Conservation (phyloP, 2,797 vertebrate species). For the Remorina albescens region DNA sequence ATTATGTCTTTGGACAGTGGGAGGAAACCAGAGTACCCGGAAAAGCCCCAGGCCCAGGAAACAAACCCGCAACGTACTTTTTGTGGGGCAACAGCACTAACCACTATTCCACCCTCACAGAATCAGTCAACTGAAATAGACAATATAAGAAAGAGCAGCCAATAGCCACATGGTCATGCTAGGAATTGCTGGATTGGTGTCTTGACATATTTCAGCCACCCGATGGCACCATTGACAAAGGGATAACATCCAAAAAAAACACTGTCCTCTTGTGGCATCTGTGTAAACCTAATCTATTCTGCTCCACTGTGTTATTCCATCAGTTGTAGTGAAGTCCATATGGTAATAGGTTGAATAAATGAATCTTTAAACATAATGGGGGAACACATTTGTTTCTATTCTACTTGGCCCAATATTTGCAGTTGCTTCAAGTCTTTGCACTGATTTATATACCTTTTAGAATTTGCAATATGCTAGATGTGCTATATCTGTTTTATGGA, state of each 20-base stretch:
- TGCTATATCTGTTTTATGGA: neutral
- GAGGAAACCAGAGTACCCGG: too few relatives aligned
- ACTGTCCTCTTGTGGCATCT: neutral
- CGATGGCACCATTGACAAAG: constrained; percentile 31
- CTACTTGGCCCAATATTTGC: neutral
- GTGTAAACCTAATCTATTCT: neutral
- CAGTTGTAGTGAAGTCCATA: neutral
- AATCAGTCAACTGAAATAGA: constrained; percentile 30
- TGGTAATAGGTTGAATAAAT: neutral
- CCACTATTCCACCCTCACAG: too few relatives aligned
- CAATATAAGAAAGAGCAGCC: neutral
- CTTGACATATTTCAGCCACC: constrained; percentile 37
- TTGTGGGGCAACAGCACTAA: too few relatives aligned
- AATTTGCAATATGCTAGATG: neutral
- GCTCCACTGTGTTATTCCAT: neutral
- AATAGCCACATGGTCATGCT: neutral
- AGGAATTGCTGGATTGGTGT: neutral
- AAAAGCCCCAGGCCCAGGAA: too few relatives aligned
- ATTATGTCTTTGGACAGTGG: too few relatives aligned
- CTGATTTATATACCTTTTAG: neutral
- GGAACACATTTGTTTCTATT: neutral
- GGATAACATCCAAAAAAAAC: neutral
- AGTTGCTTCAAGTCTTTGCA: neutral
- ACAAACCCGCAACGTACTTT: too few relatives aligned
- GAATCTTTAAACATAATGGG: neutral